phyloP scores from a whole-genome alignment of 2,797 vertebrate genomes.

The Sardinella longiceps region DNA sequence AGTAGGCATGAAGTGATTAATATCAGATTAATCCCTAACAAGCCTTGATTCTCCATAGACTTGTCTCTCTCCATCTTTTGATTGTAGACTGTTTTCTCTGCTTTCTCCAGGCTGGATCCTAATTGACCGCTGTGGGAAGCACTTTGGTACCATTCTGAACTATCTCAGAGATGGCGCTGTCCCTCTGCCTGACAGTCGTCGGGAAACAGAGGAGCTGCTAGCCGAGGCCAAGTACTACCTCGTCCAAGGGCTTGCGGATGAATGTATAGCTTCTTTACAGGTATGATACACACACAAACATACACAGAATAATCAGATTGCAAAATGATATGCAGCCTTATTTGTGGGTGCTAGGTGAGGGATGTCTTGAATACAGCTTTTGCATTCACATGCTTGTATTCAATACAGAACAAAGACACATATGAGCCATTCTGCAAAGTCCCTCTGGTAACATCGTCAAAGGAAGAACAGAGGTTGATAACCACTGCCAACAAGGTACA shows the following conservation, averaged over 20 bases:
- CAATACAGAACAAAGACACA: conserved; percentile 88
- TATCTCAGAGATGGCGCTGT: conserved; percentile 94
- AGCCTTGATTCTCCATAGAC: too few species aligned
- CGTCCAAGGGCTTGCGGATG: conserved; percentile 95
- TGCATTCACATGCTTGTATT: too few species aligned
- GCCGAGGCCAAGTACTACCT: conserved; percentile 99
- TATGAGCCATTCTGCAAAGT: conserved; percentile 99
- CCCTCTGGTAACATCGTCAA: conserved; percentile 95
- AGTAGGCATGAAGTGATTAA: not conserved
- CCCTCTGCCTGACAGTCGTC: conserved; percentile 90
- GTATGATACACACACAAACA: not conserved
- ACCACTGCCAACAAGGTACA: conserved; percentile 95
- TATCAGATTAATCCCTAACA: too few species aligned
- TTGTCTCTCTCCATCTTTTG: too few species aligned
- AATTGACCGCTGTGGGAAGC: conserved; percentile 97
- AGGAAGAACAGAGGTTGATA: conserved; percentile 96
- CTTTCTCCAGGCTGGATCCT: conserved; percentile 93
- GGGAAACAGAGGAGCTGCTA: conserved; percentile 93
- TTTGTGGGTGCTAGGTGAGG: too few species aligned
- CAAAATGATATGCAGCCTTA: too few species aligned
- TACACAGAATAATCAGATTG: not conserved
- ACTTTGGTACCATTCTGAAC: conserved; percentile 96
- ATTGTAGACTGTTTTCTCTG: not conserved
- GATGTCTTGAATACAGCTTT: too few species aligned
- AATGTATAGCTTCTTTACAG: conserved; percentile 79